Percentiles rank a stretch among this genome's conserved stretches.
These are phyloP conservation scores for Hyla sarda DNA, from an alignment of 2,113 vertebrate genomes.

Conservation along the genomic window DNA sequence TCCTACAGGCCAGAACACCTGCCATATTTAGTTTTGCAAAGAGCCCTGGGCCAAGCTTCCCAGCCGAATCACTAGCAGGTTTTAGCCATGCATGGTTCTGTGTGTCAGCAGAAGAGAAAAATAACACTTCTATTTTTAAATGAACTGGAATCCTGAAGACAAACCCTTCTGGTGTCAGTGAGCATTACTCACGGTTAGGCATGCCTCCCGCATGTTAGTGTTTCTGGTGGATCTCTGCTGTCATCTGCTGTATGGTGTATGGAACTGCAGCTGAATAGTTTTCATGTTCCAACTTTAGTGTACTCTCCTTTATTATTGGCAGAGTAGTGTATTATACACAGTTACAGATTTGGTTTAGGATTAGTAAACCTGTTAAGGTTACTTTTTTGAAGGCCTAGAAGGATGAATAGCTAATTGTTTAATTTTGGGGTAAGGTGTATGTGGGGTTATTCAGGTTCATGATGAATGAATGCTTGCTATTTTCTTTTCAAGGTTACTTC, in stretches of 20 bases:
- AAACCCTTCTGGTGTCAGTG: constrained; percentile 59
- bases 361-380: too few relatives aligned
- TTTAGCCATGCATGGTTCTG: constrained; percentile 79
- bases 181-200: constrained; percentile 29
- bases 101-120: constrained; percentile 82
- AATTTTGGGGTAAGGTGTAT: too few relatives aligned
- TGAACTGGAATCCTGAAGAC: constrained; percentile 75
- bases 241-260: constrained; percentile 62
- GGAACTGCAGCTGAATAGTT: background rate
- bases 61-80: constrained; percentile 63
- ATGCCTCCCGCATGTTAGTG: background rate
- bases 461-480: background rate
- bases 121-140: constrained; percentile 91
- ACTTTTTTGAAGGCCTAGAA: too few relatives aligned
- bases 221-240: constrained; percentile 64
- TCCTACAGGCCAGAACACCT: constrained; percentile 23
- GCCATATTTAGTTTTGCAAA: constrained; percentile 68
- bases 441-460: too few relatives aligned
- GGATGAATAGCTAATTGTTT: too few relatives aligned
- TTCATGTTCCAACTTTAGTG: background rate
- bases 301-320: too few relatives aligned
- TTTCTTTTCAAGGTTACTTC: constrained; percentile 34
- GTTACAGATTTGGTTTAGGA: too few relatives aligned
- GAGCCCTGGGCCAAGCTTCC: constrained; percentile 73
- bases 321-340: too few relatives aligned